A percentile compares a stretch with the other conserved stretches of the same genome.
phyloP scores from a whole-genome alignment of 2,797 vertebrate genomes.

The Harpagifer antarcticus region DNA sequence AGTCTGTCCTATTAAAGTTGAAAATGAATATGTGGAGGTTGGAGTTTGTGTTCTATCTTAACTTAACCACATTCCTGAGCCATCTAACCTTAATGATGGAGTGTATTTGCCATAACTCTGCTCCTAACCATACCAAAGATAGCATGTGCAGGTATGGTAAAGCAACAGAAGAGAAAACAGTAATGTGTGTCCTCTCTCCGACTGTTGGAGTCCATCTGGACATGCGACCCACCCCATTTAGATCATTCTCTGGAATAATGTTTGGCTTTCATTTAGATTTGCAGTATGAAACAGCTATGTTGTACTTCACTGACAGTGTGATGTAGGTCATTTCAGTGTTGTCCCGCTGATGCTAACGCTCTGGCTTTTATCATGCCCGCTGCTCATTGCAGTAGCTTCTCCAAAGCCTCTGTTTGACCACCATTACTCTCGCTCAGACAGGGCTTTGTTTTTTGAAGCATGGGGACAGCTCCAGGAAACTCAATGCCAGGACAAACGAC shows the following conservation, averaged over 20 bases:
- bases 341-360: constrained; percentile 12
- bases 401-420: constrained; percentile 17
- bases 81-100: not conserved
- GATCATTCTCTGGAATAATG: not conserved
- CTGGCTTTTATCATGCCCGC: constrained; percentile 43
- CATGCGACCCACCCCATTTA: constrained; percentile 26
- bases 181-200: not conserved
- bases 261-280: not conserved
- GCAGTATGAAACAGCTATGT: constrained; percentile 21
- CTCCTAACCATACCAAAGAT: not conserved
- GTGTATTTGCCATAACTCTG: not conserved
- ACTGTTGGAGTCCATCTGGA: not conserved
- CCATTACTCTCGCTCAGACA: constrained; percentile 30
- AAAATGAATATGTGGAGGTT: not conserved
- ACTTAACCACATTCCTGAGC: not conserved
- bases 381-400: constrained; percentile 32
- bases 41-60: not conserved
- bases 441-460: constrained; percentile 45
- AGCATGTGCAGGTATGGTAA: not conserved
- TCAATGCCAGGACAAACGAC: constrained; percentile 39
- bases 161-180: not conserved
- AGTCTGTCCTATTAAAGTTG: not conserved
- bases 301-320: constrained; percentile 24
- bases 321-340: constrained; percentile 5
- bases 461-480: constrained; percentile 7